Evolutionary conservation across 2,113 vertebrate genomes (phyloP).

Genomic region (Peromyscus polionotus): DNA sequence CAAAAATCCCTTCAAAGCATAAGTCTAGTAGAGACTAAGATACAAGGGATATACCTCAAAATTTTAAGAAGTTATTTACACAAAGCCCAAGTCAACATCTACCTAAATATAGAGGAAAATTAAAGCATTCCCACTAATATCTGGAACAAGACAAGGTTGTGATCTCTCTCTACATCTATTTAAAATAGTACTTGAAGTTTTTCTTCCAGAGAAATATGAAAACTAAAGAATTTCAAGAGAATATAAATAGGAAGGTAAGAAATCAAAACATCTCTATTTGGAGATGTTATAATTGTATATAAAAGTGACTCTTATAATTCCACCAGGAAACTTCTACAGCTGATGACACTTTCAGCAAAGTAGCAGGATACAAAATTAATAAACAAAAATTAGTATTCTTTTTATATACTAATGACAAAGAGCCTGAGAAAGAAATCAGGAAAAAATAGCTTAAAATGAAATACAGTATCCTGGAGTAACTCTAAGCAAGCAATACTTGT

Average conservation of each 20-base stretch:
- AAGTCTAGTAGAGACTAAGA: neutral
- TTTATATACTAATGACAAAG: neutral
- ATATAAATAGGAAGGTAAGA: neutral
- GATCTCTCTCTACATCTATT: accelerated
- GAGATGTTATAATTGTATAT: neutral
- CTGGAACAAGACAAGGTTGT: neutral
- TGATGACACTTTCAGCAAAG: neutral
- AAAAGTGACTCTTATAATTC: neutral
- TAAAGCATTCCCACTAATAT: neutral
- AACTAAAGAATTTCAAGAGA: neutral
- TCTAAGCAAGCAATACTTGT: neutral
- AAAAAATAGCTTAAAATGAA: neutral
- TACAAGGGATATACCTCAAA: neutral
- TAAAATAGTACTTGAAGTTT: neutral
- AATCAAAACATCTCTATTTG: neutral
- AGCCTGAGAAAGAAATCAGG: neutral
- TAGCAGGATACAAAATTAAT: neutral
- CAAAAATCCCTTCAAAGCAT: neutral
- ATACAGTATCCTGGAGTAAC: neutral
- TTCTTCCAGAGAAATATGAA: neutral
- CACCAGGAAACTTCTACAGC: neutral
- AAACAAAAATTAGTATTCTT: neutral
- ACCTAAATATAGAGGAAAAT: neutral
- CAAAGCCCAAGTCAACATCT: neutral
- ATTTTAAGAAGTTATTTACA: neutral